Evolutionary conservation across 2,888 invertebrate species (phyloP).

Genomic region (Polia nebulosa): DNA sequence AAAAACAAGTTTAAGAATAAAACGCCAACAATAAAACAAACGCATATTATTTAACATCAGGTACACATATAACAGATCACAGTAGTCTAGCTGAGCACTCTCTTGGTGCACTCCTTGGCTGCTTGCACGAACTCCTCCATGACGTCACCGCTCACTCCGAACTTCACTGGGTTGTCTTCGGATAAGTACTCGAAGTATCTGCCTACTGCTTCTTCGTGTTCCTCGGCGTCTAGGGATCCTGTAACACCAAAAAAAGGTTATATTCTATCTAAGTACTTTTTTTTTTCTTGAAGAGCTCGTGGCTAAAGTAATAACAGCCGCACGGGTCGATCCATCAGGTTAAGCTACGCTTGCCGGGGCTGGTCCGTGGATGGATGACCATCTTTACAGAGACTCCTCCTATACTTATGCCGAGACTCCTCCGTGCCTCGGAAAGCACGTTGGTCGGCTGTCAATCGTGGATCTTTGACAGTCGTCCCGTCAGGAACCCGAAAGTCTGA

Average conservation of each 20-base stretch:
- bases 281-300: too few species aligned
- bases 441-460: too few species aligned
- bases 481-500: too few species aligned
- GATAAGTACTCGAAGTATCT: constrained; percentile 82
- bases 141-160: constrained; percentile 83
- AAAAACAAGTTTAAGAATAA: constrained; percentile 2
- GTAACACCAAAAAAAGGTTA: constrained; percentile 39
- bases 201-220: constrained; percentile 85
- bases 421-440: too few species aligned
- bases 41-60: constrained; percentile 69
- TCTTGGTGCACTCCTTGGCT: constrained; percentile 81
- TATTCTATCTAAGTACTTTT: too few species aligned
- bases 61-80: constrained; percentile 68
- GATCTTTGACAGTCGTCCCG: too few species aligned
- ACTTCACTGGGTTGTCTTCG: constrained; percentile 84
- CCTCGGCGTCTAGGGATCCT: constrained; percentile 84
- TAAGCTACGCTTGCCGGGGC: too few species aligned
- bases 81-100: constrained; percentile 67
- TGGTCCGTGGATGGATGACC: too few species aligned
- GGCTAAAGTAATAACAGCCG: too few species aligned
- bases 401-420: too few species aligned
- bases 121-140: constrained; percentile 86
- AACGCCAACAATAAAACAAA: constrained; percentile 43
- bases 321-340: too few species aligned
- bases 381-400: too few species aligned